phyloP scores from a whole-genome alignment of 2,113 vertebrate genomes.

The Xerus inauris region DNA sequence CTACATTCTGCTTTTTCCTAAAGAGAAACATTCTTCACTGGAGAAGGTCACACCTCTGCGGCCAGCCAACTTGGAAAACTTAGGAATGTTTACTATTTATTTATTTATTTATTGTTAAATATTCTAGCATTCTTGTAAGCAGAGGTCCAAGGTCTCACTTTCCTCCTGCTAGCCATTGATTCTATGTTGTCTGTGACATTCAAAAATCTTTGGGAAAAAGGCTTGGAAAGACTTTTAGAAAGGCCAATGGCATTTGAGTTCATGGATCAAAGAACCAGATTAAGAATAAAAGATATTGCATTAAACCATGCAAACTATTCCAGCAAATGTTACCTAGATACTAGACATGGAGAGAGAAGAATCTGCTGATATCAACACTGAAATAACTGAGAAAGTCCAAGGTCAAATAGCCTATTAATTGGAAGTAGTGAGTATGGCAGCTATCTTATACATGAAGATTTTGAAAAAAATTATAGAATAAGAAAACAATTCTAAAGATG shows the following conservation, averaged over 20 bases:
- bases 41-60: not conserved
- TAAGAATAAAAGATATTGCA: not conserved
- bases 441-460: not conserved
- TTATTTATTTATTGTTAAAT: constrained; percentile 49
- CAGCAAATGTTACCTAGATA: not conserved
- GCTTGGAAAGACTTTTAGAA: not conserved
- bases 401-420: not conserved
- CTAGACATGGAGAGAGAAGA: not conserved
- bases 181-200: not conserved
- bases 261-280: not conserved
- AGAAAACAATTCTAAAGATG: not conserved
- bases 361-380: not conserved
- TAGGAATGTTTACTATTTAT: not conserved
- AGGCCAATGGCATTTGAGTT: not conserved
- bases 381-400: constrained; percentile 14
- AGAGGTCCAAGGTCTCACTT: not conserved
- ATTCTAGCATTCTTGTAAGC: not conserved
- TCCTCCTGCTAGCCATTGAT: not conserved
- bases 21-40: constrained; percentile 21
- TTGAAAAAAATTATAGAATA: not conserved
- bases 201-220: not conserved
- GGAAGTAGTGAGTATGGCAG: not conserved
- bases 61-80: not conserved
- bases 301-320: not conserved
- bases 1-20: constrained; percentile 1